phyloP scores from a whole-genome alignment of 2,113 vertebrate genomes.

The Peromyscus maniculatus region DNA sequence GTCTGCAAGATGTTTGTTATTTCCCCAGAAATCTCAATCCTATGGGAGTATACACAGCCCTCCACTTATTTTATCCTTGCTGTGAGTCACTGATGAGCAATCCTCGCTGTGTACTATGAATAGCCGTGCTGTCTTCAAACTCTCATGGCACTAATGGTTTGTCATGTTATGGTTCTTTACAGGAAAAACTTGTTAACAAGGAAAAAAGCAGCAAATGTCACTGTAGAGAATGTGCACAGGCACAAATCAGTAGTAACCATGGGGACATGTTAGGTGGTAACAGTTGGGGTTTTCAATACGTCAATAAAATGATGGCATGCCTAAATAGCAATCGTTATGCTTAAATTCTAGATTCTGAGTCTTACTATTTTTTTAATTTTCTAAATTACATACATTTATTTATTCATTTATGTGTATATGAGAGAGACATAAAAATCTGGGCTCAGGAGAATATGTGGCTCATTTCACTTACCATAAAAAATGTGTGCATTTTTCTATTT shows the following conservation, averaged over 20 bases:
- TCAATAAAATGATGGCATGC: background rate
- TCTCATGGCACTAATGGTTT: background rate
- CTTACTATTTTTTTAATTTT: background rate
- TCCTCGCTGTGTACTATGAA: background rate
- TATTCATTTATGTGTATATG: background rate
- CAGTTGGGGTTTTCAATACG: background rate
- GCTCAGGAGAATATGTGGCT: background rate
- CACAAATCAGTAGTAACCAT: background rate
- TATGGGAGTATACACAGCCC: background rate
- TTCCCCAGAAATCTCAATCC: background rate
- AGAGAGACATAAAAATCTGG: background rate
- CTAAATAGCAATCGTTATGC: background rate
- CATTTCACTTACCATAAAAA: background rate
- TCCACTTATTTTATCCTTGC: slow-evolving; percentile 34
- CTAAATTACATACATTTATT: background rate
- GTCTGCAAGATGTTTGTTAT: background rate
- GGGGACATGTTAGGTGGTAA: background rate
- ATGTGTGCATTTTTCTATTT: background rate
- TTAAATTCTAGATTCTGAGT: slow-evolving; percentile 7
- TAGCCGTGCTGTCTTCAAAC: background rate
- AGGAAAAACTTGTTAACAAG: slow-evolving; percentile 42
- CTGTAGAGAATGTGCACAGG: background rate
- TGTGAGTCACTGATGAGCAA: slow-evolving; percentile 41
- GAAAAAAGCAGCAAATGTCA: background rate
- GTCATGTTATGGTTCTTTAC: slow-evolving; percentile 23